Percentiles rank a stretch among this genome's conserved stretches.
phyloP scores from a whole-genome alignment of 2,113 vertebrate species.

The Cheilinus undulatus region DNA sequence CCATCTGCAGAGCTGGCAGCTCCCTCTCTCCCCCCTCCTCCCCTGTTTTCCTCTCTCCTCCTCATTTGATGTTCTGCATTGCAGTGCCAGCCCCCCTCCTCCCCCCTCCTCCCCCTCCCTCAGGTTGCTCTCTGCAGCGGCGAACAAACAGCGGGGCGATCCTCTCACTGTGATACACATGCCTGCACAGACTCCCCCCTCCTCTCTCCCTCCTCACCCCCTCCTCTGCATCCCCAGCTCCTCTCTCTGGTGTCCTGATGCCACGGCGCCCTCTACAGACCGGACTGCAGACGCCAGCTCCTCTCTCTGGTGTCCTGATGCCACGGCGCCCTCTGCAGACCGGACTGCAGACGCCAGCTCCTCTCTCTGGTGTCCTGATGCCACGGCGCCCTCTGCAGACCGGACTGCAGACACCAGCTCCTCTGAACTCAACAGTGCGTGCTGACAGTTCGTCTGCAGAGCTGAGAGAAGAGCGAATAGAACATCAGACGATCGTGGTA shows the following conservation, averaged over 20 bases:
- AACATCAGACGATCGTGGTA: no score
- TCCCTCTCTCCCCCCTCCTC: neutral
- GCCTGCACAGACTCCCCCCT: slow-evolving; percentile 4
- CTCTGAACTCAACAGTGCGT: no score
- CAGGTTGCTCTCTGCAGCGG: slow-evolving; percentile 60
- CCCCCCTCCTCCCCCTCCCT: neutral
- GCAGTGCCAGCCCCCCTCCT: slow-evolving; percentile 36
- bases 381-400: slow-evolving; percentile 60
- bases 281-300: neutral
- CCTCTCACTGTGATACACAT: slow-evolving; percentile 39
- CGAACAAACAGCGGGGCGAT: slow-evolving; percentile 49
- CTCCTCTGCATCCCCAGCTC: neutral
- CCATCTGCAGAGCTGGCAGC: slow-evolving; percentile 38
- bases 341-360: neutral
- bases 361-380: neutral
- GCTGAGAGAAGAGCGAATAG: no score
- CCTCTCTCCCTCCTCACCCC: neutral
- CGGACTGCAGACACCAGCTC: slow-evolving; percentile 32
- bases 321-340: slow-evolving; percentile 60
- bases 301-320: neutral
- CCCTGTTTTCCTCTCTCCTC: neutral
- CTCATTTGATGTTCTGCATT: slow-evolving; percentile 65
- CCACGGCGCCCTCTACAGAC: slow-evolving; percentile 60
- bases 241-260: neutral
- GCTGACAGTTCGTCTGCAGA: no score